Conservation (phyloP, 2,888 invertebrate species). For the Apomyelois bistriatella region DNA sequence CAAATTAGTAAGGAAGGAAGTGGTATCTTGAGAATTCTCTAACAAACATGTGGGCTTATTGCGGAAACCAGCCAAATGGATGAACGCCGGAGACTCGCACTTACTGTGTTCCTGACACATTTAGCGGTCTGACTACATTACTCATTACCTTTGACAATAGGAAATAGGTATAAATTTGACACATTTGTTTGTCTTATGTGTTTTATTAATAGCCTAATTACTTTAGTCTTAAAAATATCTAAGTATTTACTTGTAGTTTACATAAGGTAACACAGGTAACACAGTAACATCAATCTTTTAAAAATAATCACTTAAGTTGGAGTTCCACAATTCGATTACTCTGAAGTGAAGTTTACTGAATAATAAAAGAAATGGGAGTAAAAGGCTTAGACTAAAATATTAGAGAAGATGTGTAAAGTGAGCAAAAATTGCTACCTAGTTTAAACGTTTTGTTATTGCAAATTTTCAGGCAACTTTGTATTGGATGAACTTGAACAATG, state of each 20-base stretch:
- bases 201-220: too few species aligned
- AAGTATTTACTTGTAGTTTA: background rate
- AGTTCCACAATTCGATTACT: conserved; percentile 13
- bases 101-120: background rate
- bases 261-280: background rate
- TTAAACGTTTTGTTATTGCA: too few species aligned
- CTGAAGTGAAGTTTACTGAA: conserved; percentile 14
- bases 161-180: too few species aligned
- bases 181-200: too few species aligned
- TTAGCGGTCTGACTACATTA: background rate
- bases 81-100: background rate
- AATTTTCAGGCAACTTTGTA: too few species aligned
- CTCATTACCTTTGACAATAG: background rate
- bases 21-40: background rate
- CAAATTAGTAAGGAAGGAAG: background rate
- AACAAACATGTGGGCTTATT: background rate
- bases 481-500: too few species aligned
- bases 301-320: conserved; percentile 10
- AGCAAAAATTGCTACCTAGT: too few species aligned
- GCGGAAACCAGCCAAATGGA: conserved; percentile 5
- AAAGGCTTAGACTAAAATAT: background rate
- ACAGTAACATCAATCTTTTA: conserved; percentile 7
- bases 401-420: background rate
- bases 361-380: conserved; percentile 14
- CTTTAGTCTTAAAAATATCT: too few species aligned